Base-by-base conservation (phyloP, 2,113 vertebrate genomes). In the Neotoma lepida region DNA sequence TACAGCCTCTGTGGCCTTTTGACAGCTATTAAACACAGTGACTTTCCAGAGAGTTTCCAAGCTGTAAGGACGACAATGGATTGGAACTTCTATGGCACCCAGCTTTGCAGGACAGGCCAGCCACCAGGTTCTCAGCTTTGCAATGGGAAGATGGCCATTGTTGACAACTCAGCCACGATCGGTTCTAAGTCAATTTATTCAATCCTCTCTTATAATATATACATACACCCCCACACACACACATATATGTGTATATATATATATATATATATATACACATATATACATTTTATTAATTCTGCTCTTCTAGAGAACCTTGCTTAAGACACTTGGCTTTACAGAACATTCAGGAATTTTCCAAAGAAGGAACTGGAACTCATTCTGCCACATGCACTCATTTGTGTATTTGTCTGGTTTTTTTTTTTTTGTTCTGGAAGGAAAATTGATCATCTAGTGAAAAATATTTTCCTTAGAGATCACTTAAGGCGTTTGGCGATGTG, bases 401-500 rank as follows among this genome's bases (percentile, higher is more conserved):
- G 39, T 96, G 74, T 85, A 26, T 90, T 90, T 26, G 3, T 95
- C 88, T 94, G n/a, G 5, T 10, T 35, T 51, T 71, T 84, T 66
- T 74, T 51, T 71, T 70, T 46, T 73, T 30, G 49, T 88, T 39
- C 30, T 91, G 41, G 89, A 94, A 70, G n/a, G 73, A 94, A 97
- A 95, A 84, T 61, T 66, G 71, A 96, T 95, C 80, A 89, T 88
- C 54, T 51, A 58, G 85, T 78, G 90, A 95, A 96, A 97, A 97
- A 91, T 93, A 97, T 96, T 97, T 97, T 96, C 90, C 91, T 96
- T 93, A 82, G 94, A 95, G 95, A 97, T 96, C 94, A 96, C 63
- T 97, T 93, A 85, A 95, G 95, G 90, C 94, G 82, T 91, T 61
- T 93, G 93, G 93, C 80, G 28, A 81, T 77, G 86, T 76, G 56